Evolutionary conservation across 2,797 vertebrate species (phyloP), one percentile per base, ranked within the genome.

Genomic region (Acomys russatus): DNA sequence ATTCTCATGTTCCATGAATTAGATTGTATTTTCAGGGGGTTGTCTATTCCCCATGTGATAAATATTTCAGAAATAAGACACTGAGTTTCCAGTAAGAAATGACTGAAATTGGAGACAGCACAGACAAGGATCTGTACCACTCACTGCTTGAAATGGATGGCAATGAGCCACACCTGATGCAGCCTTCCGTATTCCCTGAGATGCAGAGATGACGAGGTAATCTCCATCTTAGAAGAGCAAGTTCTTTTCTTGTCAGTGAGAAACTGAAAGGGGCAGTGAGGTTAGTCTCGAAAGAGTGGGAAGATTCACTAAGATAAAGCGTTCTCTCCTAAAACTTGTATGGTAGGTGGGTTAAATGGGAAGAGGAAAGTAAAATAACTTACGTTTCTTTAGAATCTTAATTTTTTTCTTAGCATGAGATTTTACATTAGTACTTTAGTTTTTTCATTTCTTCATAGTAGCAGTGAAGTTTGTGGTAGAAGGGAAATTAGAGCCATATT

Each of bases 51-150:
- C 30, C 25, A 54, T 3, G 25, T 59, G 51, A 93, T 1, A 70
- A 54, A 28, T 90, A 59, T 88, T 85, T 89, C 9, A 79, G 73
- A 96, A 95, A 22, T 23, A 14, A 95, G 91, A 35, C 30, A 35
- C 4, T 82, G 71, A 28, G n/a, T 44, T 79, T 91, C 23, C 8
- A 51, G 54, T 82, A 90, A 97, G 38, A 79, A 83, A 76, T 68
- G 0, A 44, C 30, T 83, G 54, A 56, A 51, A 51, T 61, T 70
- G 2, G 12, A 90, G 73, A 25, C 49, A 51, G 15, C 3, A n/a
- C 2, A 28, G 54, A 8, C 85, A n/a, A 90, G 56, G 38, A 92
- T 17, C 35, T 74, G 14, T 63, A 7, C 1, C 33, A 56, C 64
- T 6, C 12, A 35, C 63, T 76, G 28, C 51, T 84, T 87, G 79